Evolutionary conservation across 2,888 invertebrate genomes (phyloP).

Genomic region (Odontomyia ornata): DNA sequence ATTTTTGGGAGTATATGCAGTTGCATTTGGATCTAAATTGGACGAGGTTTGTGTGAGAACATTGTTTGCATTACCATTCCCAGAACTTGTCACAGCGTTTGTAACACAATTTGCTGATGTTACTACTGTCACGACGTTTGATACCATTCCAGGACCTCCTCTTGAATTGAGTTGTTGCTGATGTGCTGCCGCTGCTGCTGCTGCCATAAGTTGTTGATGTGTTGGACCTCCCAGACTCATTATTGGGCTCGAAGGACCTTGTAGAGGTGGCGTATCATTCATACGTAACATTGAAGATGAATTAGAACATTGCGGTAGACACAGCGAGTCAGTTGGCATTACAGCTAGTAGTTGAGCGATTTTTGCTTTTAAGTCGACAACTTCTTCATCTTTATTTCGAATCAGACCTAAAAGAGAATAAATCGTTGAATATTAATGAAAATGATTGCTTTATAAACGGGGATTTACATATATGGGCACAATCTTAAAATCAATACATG

Average conservation of each 20-base stretch:
- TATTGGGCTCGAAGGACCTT: slow-evolving; percentile 64
- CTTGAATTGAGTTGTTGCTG: slow-evolving; percentile 54
- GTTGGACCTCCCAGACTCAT: slow-evolving; percentile 52
- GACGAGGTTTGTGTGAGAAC: slow-evolving; percentile 60
- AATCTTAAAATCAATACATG: too few relatives aligned
- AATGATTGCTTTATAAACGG: too few relatives aligned
- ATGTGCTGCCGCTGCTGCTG: slow-evolving; percentile 46
- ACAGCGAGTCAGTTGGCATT: slow-evolving; percentile 74
- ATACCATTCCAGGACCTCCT: slow-evolving; percentile 33
- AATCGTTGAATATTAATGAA: too few relatives aligned
- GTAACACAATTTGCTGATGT: slow-evolving; percentile 46
- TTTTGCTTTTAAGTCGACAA: slow-evolving; percentile 88
- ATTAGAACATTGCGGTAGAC: slow-evolving; percentile 67
- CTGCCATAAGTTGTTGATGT: slow-evolving; percentile 37
- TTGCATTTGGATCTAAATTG: slow-evolving; percentile 88
- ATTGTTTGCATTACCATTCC: slow-evolving; percentile 45
- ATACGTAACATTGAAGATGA: slow-evolving; percentile 71
- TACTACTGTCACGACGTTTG: slow-evolving; percentile 45
- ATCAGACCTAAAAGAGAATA: slow-evolving; percentile 71
- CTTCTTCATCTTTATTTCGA: slow-evolving; percentile 87
- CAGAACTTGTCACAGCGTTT: slow-evolving; percentile 37
- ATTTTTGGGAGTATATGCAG: slow-evolving; percentile 87
- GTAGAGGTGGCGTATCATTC: slow-evolving; percentile 64
- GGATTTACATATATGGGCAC: too few relatives aligned
- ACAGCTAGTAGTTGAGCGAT: slow-evolving; percentile 94